phyloP scores from a whole-genome alignment of 1,140 invertebrate species.

The Drosophila parvula region DNA sequence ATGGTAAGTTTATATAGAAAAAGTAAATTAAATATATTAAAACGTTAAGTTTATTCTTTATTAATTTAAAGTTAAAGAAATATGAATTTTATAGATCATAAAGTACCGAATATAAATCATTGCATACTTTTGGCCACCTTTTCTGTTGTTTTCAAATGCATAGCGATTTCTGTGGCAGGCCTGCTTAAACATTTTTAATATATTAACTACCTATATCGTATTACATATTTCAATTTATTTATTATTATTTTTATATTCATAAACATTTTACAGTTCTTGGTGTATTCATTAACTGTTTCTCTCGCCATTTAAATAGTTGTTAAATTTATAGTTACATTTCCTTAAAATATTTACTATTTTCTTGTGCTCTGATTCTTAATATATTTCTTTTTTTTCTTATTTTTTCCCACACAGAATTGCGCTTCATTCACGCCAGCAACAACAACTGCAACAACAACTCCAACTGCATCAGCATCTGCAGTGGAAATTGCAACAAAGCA shows the following conservation, averaged over 20 bases:
- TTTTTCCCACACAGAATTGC: slow-evolving; percentile 61
- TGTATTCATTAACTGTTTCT: background rate
- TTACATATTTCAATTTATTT: too few species aligned
- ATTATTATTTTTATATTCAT: too few species aligned
- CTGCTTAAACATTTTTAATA: background rate
- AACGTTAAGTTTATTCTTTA: too few species aligned
- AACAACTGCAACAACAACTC: slow-evolving; percentile 49
- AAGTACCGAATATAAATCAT: background rate
- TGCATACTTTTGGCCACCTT: background rate
- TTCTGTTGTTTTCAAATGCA: background rate
- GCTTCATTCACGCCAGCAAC: slow-evolving; percentile 64
- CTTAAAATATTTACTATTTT: background rate
- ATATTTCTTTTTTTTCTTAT: background rate
- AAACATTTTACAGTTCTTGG: too few species aligned
- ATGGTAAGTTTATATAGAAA: too few species aligned
- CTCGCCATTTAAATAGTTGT: background rate
- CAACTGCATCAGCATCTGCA: slow-evolving; percentile 23
- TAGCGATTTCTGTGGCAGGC: background rate
- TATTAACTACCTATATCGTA: background rate
- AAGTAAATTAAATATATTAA: too few species aligned
- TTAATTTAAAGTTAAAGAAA: too few species aligned
- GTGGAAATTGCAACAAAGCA: slow-evolving; percentile 37
- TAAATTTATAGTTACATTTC: background rate
- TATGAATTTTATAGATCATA: too few species aligned
- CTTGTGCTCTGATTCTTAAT: background rate